These are phyloP conservation scores for fruit fly (Drosophila melanogaster) DNA, from an alignment of 1,140 invertebrate species.

Conservation along the genomic window DNA sequence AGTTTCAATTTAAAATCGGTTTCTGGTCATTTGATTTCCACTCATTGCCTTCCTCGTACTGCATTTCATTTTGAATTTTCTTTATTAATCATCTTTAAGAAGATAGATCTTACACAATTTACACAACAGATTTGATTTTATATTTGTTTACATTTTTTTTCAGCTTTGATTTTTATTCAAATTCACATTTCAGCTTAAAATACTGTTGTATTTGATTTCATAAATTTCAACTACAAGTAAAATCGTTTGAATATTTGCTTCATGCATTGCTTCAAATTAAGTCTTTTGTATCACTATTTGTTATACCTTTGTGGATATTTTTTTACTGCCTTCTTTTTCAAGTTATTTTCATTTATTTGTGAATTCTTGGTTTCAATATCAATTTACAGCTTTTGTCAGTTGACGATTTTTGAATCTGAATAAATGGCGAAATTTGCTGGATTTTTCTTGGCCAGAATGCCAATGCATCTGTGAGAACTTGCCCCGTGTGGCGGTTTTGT, in stretches of 20 bases:
- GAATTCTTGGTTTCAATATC: not conserved
- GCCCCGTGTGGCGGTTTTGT: not conserved
- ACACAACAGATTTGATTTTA: not conserved
- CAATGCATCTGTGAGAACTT: constrained; percentile 9
- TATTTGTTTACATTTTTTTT: not conserved
- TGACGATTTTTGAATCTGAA: not conserved
- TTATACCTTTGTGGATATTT: not conserved
- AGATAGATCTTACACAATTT: not conserved
- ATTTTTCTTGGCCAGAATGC: constrained; percentile 15
- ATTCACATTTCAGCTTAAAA: not conserved
- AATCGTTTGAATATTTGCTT: not conserved
- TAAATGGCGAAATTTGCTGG: not conserved
- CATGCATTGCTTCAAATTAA: not conserved
- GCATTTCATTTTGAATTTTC: not conserved
- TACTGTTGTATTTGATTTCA: not conserved
- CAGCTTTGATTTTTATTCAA: too few species aligned
- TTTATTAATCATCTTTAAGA: not conserved
- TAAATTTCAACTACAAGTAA: not conserved
- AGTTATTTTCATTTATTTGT: not conserved
- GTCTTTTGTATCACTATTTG: not conserved
- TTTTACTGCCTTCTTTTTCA: not conserved
- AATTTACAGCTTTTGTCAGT: constrained; percentile 14
- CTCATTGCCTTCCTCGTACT: not conserved
- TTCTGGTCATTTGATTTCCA: too few species aligned
- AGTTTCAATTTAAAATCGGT: not conserved